Conservation (phyloP, 2,113 vertebrate genomes). For the Pantherophis guttatus region DNA sequence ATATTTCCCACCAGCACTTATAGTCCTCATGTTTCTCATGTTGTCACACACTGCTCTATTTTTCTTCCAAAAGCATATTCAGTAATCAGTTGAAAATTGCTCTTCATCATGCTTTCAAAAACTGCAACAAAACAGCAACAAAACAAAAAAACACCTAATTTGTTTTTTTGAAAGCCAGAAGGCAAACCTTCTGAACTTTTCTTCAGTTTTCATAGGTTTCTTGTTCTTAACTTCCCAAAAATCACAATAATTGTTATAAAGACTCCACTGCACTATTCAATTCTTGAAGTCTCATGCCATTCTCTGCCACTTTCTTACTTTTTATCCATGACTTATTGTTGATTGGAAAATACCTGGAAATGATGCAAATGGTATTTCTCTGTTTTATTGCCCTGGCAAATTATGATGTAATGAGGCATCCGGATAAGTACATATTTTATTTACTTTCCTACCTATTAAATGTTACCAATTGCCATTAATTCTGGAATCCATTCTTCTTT, state of each 20-base stretch:
- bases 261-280: neutral
- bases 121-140: too few relatives aligned
- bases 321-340: neutral
- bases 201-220: neutral
- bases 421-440: neutral
- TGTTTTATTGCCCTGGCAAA: neutral
- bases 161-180: neutral
- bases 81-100: neutral
- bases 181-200: neutral
- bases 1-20: neutral
- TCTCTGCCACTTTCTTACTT: neutral
- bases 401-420: neutral
- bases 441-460: neutral
- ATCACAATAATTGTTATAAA: neutral
- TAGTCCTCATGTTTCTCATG: neutral
- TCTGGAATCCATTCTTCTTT: neutral
- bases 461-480: neutral
- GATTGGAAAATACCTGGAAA: neutral
- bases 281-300: neutral
- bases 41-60: neutral
- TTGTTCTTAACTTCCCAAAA: neutral
- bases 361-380: neutral
- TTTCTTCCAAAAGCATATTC: neutral
- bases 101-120: neutral
- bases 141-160: neutral